Evolutionary conservation across 1,140 invertebrate genomes (phyloP), one percentile per base, ranked within the genome.

Genomic region (Calycopis cecrops): DNA sequence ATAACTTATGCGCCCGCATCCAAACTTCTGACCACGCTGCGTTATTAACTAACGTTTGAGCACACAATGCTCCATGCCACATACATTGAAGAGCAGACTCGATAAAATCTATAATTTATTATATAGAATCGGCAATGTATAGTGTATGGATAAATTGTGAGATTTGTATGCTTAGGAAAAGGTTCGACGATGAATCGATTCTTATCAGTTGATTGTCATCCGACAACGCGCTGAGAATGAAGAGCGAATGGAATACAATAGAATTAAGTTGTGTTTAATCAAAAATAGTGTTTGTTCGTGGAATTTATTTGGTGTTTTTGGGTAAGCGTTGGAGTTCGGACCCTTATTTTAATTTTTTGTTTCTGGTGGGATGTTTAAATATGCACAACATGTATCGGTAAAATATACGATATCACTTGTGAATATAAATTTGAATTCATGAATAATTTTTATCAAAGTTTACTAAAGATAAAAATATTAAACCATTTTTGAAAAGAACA

Each of bases 251-350:
- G 62, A 65, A 65, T 55, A 73, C 71, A 73, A 73, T 73, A 65
- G 71, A 73, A 73, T 73, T 71, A 73, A 73, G 69, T 71, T 69
- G 67, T 71, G 71, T 71, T 63, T 67, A 65, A 69, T 69, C 63
- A 69, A 69, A 69, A 65, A 35, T 33, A 49, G 53, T 35, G 53
- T 48, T 47, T 21, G 53, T 63, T 63, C 57, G 50, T 57, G 55
- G 61, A 63, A 63, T 59, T 55, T 50, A 35, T 52, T 58, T 54
- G 58, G 35, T 40, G 14, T 59, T 63, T n/a, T 21, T 57, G 55
- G 58, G 48, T 40, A 63, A 57, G 59, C 55, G 44, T 57, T 28
- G 21, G 21, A 28, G 48, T 54, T 55, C 40, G 40, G 47, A 48
- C 61, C 21, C 55, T 52, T 59, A 52, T 63, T 57, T 28, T 28